phyloP scores from a whole-genome alignment of 2,888 invertebrate genomes.

The Lasius fuliginosus region DNA sequence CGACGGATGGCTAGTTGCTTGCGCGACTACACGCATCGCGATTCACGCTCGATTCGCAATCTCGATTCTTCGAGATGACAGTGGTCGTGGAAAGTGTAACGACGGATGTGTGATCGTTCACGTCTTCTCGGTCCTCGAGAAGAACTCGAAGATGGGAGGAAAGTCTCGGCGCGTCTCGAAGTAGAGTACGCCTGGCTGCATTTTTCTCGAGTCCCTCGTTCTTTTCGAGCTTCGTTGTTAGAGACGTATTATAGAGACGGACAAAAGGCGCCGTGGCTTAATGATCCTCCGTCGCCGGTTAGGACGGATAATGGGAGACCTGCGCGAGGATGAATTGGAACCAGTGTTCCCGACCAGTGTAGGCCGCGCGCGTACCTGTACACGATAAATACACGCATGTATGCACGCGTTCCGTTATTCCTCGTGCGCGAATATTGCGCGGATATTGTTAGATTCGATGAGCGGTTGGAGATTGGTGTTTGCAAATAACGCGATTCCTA shows the following conservation, averaged over 20 bases:
- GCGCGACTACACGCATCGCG: conserved; percentile 21
- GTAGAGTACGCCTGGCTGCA: conserved; percentile 59
- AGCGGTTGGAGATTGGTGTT: conserved; percentile 26
- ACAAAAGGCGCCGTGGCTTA: conserved; percentile 74
- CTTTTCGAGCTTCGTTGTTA: conserved; percentile 47
- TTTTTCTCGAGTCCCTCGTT: conserved; percentile 44
- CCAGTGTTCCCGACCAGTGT: conserved; percentile 70
- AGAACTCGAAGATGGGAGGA: not conserved
- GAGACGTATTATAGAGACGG: conserved; percentile 55
- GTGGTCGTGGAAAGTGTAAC: conserved; percentile 36
- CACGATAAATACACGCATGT: not conserved
- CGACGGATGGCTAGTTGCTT: conserved; percentile 3
- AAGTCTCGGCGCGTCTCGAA: conserved; percentile 35
- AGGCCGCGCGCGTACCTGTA: conserved; percentile 46
- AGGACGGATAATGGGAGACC: conserved; percentile 73
- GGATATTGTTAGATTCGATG: conserved; percentile 42
- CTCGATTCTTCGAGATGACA: conserved; percentile 45
- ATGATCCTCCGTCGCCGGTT: conserved; percentile 74
- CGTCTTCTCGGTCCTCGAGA: conserved; percentile 3
- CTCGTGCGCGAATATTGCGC: conserved; percentile 35
- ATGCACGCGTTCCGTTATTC: conserved; percentile 37
- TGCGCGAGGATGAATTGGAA: conserved; percentile 75
- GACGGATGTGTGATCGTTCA: not conserved
- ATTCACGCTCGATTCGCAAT: conserved; percentile 38
- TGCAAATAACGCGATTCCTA: conserved; percentile 41